A percentile compares a stretch with the other conserved stretches of the same genome.
Conservation (phyloP, 2,888 invertebrate species). For the Camponotus fellah region DNA sequence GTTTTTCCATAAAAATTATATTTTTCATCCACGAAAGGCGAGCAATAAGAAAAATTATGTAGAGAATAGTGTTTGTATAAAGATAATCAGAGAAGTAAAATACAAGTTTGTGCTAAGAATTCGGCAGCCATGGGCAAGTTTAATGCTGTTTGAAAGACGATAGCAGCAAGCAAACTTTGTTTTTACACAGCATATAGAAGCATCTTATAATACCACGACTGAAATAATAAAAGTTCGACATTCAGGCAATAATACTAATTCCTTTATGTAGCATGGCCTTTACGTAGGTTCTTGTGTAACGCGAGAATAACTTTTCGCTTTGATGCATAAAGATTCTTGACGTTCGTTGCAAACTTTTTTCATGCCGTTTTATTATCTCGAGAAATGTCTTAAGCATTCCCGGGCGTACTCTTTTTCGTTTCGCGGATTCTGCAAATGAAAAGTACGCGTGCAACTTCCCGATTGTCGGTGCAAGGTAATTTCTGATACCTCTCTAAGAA, state of each 20-base stretch:
- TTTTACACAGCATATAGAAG: constrained; percentile 12
- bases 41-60: neutral
- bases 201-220: constrained; percentile 25
- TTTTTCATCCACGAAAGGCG: neutral
- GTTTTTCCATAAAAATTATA: neutral
- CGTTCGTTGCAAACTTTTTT: constrained; percentile 44
- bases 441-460: constrained; percentile 38
- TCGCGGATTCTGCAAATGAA: constrained; percentile 23
- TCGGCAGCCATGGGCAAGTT: constrained; percentile 14
- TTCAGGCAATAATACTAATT: constrained; percentile 42
- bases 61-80: neutral
- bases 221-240: constrained; percentile 47
- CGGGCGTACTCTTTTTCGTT: constrained; percentile 24
- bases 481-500: constrained; percentile 46
- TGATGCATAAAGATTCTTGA: constrained; percentile 47
- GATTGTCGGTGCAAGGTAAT: constrained; percentile 34
- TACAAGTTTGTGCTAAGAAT: constrained; percentile 6
- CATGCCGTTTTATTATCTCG: constrained; percentile 45
- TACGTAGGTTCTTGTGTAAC: constrained; percentile 15
- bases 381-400: constrained; percentile 44
- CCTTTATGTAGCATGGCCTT: constrained; percentile 32
- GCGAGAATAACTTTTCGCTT: constrained; percentile 37
- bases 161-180: constrained; percentile 12
- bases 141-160: neutral
- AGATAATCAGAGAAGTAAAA: neutral